These are phyloP conservation scores for Pheosia tremula DNA, from an alignment of 2,888 invertebrate genomes.

Conservation along the genomic window DNA sequence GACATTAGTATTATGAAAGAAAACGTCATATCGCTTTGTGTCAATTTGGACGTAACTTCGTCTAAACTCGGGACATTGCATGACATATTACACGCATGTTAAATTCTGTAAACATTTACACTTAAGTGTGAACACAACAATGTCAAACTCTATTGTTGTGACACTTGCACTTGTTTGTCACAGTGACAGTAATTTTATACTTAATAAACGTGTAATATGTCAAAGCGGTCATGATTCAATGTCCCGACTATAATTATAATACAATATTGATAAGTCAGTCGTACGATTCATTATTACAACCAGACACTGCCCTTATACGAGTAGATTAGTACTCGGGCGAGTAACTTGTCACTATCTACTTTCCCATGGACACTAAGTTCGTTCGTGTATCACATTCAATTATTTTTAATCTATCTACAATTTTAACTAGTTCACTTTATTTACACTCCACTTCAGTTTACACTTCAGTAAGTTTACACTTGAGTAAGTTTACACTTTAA, in stretches of 20 bases:
- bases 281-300: slow-evolving; percentile 63
- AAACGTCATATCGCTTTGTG: slow-evolving; percentile 43
- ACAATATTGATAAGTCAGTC: slow-evolving; percentile 72
- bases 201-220: neutral
- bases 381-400: slow-evolving; percentile 76
- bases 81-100: neutral
- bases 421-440: slow-evolving; percentile 67
- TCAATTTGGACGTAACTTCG: slow-evolving; percentile 64
- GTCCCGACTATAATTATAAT: slow-evolving; percentile 35
- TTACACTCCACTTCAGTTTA: slow-evolving; percentile 51
- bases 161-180: too few species aligned
- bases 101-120: neutral
- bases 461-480: slow-evolving; percentile 21
- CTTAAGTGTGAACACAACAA: neutral
- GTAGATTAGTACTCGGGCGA: slow-evolving; percentile 33
- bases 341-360: slow-evolving; percentile 44
- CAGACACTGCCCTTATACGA: slow-evolving; percentile 47
- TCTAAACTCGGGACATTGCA: slow-evolving; percentile 18
- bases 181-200: too few species aligned
- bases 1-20: slow-evolving; percentile 45
- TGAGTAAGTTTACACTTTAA: slow-evolving; percentile 19
- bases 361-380: slow-evolving; percentile 57
- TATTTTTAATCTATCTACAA: slow-evolving; percentile 75
- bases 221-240: neutral
- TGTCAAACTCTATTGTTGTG: neutral